phyloP scores from a whole-genome alignment of 2,797 vertebrate species.

The Pangasius larnaudii region DNA sequence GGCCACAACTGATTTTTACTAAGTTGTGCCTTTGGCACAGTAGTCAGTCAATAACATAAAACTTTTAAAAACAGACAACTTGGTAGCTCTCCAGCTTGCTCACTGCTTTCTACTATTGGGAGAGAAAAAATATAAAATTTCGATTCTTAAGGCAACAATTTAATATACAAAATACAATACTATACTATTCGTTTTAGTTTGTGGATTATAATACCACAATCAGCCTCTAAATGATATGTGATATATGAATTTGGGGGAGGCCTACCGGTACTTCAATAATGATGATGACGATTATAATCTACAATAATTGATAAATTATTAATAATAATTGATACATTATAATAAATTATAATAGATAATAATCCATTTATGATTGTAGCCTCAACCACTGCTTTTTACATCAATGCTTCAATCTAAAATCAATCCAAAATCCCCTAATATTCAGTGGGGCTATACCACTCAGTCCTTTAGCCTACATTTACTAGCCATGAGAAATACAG shows the following conservation, averaged over 20 bases:
- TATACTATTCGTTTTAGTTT: not conserved
- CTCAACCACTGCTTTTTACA: not conserved
- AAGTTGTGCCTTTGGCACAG: not conserved
- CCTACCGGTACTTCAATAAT: not conserved
- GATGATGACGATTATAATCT: not conserved
- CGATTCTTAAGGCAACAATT: not conserved
- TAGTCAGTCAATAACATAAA: constrained; percentile 8
- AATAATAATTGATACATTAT: not conserved
- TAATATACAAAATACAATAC: not conserved
- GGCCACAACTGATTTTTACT: too few relatives aligned
- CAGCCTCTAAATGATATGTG: not conserved
- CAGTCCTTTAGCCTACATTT: not conserved
- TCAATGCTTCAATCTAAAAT: not conserved
- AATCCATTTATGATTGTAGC: not conserved
- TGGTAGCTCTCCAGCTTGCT: constrained; percentile 2
- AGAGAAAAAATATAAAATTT: not conserved
- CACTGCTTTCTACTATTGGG: not conserved
- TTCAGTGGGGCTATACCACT: not conserved
- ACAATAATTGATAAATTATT: not conserved
- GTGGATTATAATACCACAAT: too few relatives aligned
- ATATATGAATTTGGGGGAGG: not conserved
- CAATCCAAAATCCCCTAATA: not conserved
- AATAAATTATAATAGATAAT: not conserved
- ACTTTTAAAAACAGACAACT: not conserved
- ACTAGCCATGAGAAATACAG: constrained; percentile 16